phyloP scores from a whole-genome alignment of 2,888 invertebrate genomes.

The Leptopterna dolabrata region DNA sequence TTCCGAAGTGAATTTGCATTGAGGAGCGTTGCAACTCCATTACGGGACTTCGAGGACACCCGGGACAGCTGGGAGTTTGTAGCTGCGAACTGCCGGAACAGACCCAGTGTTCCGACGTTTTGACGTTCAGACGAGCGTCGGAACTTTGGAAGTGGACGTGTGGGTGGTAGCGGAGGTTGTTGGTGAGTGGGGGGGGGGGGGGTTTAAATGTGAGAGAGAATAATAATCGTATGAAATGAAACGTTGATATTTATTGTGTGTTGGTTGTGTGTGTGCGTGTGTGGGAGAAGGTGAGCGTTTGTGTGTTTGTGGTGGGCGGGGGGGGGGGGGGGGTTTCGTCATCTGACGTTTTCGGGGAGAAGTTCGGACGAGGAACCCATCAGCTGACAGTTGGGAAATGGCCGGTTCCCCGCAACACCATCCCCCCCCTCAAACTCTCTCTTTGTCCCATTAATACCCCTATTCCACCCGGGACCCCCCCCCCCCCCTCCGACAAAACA shows the following conservation, averaged over 20 bases:
- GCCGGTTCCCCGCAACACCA: neutral
- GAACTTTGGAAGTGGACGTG: no score
- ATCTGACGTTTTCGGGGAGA: neutral
- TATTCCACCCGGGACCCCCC: neutral
- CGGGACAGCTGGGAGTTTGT: no score
- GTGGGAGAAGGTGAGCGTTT: no score
- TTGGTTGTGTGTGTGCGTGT: no score
- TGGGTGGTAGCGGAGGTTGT: neutral
- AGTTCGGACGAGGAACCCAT: neutral
- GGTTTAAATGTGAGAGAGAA: neutral
- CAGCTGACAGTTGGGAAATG: neutral
- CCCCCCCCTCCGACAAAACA: neutral
- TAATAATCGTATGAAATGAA: neutral
- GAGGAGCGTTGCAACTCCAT: no score
- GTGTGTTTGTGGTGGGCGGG: no score
- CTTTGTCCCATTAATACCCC: neutral
- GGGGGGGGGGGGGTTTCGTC: neutral
- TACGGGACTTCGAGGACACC: no score
- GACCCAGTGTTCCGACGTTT: no score
- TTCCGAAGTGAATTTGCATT: no score
- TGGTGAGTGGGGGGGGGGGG: neutral
- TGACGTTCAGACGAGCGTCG: no score
- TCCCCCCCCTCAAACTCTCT: neutral
- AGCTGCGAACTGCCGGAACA: no score
- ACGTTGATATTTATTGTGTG: no score